These are phyloP conservation scores for Trissolcus japonicus DNA, from an alignment of 2,888 invertebrate genomes.

Conservation along the genomic window DNA sequence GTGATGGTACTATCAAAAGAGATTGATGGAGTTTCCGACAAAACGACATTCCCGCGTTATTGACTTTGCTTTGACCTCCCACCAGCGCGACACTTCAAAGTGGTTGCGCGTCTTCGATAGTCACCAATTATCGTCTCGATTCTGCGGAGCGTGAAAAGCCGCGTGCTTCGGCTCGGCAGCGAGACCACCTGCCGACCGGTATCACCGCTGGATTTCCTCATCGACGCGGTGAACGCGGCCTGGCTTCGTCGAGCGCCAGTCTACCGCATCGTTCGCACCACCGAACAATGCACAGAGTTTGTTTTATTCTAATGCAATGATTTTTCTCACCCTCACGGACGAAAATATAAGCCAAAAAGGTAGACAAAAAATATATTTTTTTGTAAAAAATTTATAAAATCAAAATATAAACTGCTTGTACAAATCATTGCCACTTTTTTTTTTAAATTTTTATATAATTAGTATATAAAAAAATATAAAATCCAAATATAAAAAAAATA, in stretches of 20 bases:
- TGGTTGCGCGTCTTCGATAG: conserved; percentile 49
- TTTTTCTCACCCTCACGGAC: conserved; percentile 6
- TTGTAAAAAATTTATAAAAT: too few species aligned
- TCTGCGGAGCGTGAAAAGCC: conserved; percentile 56
- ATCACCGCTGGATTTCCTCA: conserved; percentile 50
- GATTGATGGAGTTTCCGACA: conserved; percentile 31
- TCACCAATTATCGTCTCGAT: conserved; percentile 58
- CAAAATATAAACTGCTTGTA: too few species aligned
- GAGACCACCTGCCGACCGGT: conserved; percentile 55
- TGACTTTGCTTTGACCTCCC: conserved; percentile 40
- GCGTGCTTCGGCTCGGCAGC: conserved; percentile 48
- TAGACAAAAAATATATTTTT: too few species aligned
- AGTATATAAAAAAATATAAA: too few species aligned
- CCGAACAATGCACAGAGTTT: conserved; percentile 31
- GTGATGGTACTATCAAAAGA: conserved; percentile 17
- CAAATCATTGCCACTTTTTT: too few species aligned
- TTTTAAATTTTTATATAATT: too few species aligned
- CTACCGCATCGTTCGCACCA: conserved; percentile 55
- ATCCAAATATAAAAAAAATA: too few species aligned
- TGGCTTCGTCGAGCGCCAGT: conserved; percentile 37
- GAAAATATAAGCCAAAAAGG: too few species aligned
- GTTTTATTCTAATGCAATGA: conserved; percentile 27
- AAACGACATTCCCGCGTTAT: conserved; percentile 27
- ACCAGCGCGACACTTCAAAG: conserved; percentile 52
- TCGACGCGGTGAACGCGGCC: conserved; percentile 26